Evolutionary conservation across 2,797 vertebrate species (phyloP), one percentile per base, ranked within the genome.

Genomic region (Lycodopsis pacificus): DNA sequence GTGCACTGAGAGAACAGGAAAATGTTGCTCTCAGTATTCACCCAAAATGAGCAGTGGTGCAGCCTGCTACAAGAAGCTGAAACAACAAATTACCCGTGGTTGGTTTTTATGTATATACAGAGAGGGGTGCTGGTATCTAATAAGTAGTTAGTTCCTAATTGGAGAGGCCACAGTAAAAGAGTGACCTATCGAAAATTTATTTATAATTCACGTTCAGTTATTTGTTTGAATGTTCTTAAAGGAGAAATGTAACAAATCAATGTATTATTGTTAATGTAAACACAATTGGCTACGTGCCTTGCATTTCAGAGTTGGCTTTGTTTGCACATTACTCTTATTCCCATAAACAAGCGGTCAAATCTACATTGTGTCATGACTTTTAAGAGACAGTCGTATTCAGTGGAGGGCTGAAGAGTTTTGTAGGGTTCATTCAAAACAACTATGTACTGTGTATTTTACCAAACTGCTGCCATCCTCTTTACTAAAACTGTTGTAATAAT

Each of bases 1-100:
- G 48, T 73, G 44, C 54, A 17, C 66, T 25, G 19, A 62, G 71
- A 80, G 46, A 65, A 61, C n/a, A 64, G 71, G 62, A 62, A 71
- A 69, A 77, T 56, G 9, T 58, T 65, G 75, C 36, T 70, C 22
- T 63, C 20, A n/a, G 54, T 73, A 57, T 86, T 83, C 77, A 56
- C 70, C 54, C 56, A 64, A 76, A 77, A n/a, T 53, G 68, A 86
- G 63, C 14, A 25, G 42, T 27, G 5, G 19, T 34, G 67, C 36
- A 25, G 20, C 22, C 19, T 20, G 59, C 56, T 34, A 38, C 6
- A 22, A 69, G 44, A 67, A 63, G n/a, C 62, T 66, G 59, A 53
- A 81, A 63, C 54, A 63, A 56, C 59, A 57, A 64, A 77, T 79
- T 65, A 51, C 51, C 46, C 44, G 4, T 1, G 30, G 53, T 30